phyloP scores from a whole-genome alignment of 2,888 invertebrate genomes.

The Campopleginae sp. region DNA sequence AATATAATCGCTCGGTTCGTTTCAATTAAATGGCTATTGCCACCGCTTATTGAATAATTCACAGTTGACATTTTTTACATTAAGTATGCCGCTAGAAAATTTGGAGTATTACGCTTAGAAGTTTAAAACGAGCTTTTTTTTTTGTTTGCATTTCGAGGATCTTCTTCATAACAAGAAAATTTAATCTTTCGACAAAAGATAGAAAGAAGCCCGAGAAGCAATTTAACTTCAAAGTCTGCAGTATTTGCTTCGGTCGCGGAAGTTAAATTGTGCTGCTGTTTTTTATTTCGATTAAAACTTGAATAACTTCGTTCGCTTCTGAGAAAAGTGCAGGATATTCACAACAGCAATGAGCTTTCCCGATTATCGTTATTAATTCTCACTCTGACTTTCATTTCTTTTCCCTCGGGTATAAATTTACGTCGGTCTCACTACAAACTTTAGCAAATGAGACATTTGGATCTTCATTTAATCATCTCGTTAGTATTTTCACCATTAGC shows the following conservation, averaged over 20 bases:
- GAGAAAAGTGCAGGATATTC: slow-evolving; percentile 28
- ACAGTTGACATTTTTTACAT: not conserved
- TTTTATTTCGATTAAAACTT: slow-evolving; percentile 63
- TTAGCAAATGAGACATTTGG: not conserved
- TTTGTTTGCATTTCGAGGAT: slow-evolving; percentile 2
- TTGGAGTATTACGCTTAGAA: not conserved
- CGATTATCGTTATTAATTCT: slow-evolving; percentile 59
- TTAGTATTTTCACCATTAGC: not conserved
- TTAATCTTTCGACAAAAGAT: slow-evolving; percentile 3
- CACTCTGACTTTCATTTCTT: slow-evolving; percentile 41
- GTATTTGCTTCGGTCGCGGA: slow-evolving; percentile 23
- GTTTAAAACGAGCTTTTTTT: slow-evolving; percentile 16
- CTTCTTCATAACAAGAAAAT: slow-evolving; percentile 31
- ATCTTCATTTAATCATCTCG: slow-evolving; percentile 21
- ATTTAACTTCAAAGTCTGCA: slow-evolving; percentile 15
- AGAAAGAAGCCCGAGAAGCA: slow-evolving; percentile 20
- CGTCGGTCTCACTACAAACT: not conserved
- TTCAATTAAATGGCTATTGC: not conserved
- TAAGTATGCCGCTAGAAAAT: not conserved
- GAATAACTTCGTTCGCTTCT: slow-evolving; percentile 54
- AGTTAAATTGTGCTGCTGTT: slow-evolving; percentile 5
- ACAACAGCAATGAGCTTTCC: slow-evolving; percentile 18
- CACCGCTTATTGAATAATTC: not conserved
- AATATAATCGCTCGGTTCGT: not conserved
- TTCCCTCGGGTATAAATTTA: not conserved